phyloP scores from a whole-genome alignment of 2,888 invertebrate genomes.

The Ecdyonurus torrentis region DNA sequence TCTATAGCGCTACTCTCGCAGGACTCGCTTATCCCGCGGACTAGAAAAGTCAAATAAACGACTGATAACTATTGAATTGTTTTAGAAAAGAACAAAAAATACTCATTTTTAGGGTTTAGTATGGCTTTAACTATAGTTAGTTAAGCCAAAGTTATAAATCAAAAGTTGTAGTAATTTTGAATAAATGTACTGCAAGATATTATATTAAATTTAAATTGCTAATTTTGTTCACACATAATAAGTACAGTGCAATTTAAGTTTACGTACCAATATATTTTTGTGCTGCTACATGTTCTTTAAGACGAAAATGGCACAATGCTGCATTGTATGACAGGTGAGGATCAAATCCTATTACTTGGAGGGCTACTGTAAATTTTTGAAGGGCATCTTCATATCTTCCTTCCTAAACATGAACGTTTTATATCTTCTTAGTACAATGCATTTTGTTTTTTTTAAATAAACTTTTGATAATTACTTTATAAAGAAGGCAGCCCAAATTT shows the following conservation, averaged over 20 bases:
- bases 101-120: too few relatives aligned
- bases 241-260: background rate
- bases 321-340: conserved; percentile 90
- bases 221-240: background rate
- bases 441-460: background rate
- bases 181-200: background rate
- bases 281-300: conserved; percentile 86
- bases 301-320: conserved; percentile 82
- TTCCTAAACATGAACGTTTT: conserved; percentile 35
- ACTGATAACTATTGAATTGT: too few relatives aligned
- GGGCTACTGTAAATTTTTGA: conserved; percentile 70
- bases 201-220: background rate
- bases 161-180: background rate
- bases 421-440: background rate
- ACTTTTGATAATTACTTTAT: conserved; percentile 45
- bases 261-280: conserved; percentile 71
- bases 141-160: background rate
- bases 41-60: too few relatives aligned
- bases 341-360: conserved; percentile 77
- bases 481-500: conserved; percentile 86
- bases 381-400: conserved; percentile 79
- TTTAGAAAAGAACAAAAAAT: too few relatives aligned
- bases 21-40: too few relatives aligned
- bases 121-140: background rate
- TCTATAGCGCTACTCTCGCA: too few relatives aligned